A percentile compares a stretch with the other conserved stretches of the same genome.
Evolutionary conservation across 2,113 vertebrate genomes (phyloP).

Genomic region (Barnardius zonarius): DNA sequence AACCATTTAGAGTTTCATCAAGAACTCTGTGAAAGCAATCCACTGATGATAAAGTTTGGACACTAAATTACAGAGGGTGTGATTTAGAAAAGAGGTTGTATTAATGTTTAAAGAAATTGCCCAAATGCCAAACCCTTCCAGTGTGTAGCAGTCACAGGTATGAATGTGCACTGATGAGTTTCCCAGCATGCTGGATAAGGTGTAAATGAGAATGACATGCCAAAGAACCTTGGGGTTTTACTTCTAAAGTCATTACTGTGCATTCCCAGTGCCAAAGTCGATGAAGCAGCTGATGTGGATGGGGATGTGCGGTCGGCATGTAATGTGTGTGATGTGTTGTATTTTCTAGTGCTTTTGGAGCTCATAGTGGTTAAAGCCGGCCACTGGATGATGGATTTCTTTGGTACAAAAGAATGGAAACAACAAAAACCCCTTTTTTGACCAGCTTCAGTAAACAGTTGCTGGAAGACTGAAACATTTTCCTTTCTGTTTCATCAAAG

Average conservation of each 20-base stretch:
- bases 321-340: accelerated
- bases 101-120: neutral
- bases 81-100: neutral
- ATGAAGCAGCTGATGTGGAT: accelerated
- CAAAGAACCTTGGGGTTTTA: neutral
- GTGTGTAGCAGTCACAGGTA: neutral
- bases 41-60: constrained; percentile 27
- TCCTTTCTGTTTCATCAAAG: neutral
- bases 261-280: neutral
- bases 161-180: neutral
- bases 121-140: neutral
- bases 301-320: too few species aligned
- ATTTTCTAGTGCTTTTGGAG: neutral
- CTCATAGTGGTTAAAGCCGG: neutral
- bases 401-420: neutral
- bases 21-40: neutral
- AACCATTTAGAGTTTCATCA: constrained; percentile 8
- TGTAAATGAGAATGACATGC: neutral
- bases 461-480: neutral
- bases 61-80: neutral
- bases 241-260: neutral
- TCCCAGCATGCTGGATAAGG: neutral
- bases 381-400: neutral
- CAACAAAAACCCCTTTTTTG: neutral
- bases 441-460: neutral